A percentile compares a stretch with the other conserved stretches of the same genome.
These are phyloP conservation scores for Acronicta leporina DNA, from an alignment of 2,888 invertebrate genomes.

Conservation along the genomic window DNA sequence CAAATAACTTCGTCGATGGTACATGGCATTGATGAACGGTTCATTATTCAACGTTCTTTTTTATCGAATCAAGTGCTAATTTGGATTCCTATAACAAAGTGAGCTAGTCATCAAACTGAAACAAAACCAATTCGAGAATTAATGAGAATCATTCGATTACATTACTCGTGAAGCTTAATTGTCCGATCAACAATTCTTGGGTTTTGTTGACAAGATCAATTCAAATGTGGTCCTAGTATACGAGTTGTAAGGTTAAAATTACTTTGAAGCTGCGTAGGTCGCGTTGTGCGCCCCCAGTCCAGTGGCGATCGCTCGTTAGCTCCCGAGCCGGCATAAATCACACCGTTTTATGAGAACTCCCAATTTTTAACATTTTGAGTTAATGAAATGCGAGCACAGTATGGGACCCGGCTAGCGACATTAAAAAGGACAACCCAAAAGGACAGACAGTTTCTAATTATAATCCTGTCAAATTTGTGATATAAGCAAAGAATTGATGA, in stretches of 20 bases:
- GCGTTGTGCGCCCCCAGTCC: constrained; percentile 63
- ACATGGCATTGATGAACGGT: constrained; percentile 39
- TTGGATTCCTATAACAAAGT: constrained; percentile 40
- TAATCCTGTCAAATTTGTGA: constrained; percentile 88
- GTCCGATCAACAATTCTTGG: constrained; percentile 58
- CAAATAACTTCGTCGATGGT: constrained; percentile 32
- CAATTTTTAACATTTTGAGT: constrained; percentile 82
- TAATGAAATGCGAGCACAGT: constrained; percentile 89
- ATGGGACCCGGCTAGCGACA: constrained; percentile 87
- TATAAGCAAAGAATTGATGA: constrained; percentile 87
- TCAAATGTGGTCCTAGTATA: constrained; percentile 30
- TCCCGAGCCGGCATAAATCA: constrained; percentile 87
- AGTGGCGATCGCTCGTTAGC: constrained; percentile 84
- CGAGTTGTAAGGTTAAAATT: constrained; percentile 38
- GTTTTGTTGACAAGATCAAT: constrained; percentile 1
- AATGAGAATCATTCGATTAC: constrained; percentile 55
- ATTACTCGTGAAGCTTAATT: constrained; percentile 63
- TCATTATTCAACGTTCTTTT: constrained; percentile 31
- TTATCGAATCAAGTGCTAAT: constrained; percentile 37
- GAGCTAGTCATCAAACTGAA: constrained; percentile 41
- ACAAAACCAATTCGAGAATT: constrained; percentile 47
- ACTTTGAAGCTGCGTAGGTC: constrained; percentile 6
- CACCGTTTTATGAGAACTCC: constrained; percentile 86
- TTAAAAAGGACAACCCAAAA: constrained; percentile 87
- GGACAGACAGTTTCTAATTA: constrained; percentile 88